Evolutionary conservation across 2,888 invertebrate species (phyloP), one percentile per base, ranked within the genome.

Genomic region (Ferdinandea cuprea): DNA sequence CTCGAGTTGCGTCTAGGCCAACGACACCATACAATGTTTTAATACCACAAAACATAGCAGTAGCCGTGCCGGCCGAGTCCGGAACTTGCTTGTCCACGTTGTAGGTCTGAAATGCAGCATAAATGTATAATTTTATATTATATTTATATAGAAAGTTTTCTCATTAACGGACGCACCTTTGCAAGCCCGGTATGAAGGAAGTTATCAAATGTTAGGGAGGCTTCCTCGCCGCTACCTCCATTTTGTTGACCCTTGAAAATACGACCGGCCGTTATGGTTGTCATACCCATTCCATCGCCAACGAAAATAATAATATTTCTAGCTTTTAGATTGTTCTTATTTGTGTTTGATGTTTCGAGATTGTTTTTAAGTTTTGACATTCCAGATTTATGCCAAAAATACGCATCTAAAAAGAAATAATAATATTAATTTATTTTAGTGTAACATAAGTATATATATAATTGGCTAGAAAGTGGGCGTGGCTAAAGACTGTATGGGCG

Each of bases 61-160:
- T 95, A 0, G 94, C 94, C 0, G 95, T 94, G 2, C 93, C 94
- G 1, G 95, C 94, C 1, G 94, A 94, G 87, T 95, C 95, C 0
- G 95, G 93, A 11, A 94, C 94, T 89, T 94, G 94, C 73, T 92
- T 92, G 88, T 95, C 94, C n/a, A 93, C 92, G 86, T 93, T 94
- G 89, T 95, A 95, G 0, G 94, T 95, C 94, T 94, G 76, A 8
- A 85, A 85, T 1, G 35, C 17, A 11, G 11, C 7, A 28, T 9
- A 17, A 6, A 11, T 8, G 3, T 17, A 32, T n/a, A n/a, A n/a
- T n/a, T n/a, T n/a, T n/a, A n/a, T n/a, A n/a, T n/a, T n/a, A n/a
- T n/a, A n/a, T n/a, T n/a, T n/a, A n/a, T n/a, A n/a, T n/a, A n/a
- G n/a, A n/a, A n/a, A n/a, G n/a, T n/a, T n/a, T n/a, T n/a, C n/a